Base-by-base conservation (phyloP, 2,888 invertebrate genomes). In the Scrobipalpa costella region DNA sequence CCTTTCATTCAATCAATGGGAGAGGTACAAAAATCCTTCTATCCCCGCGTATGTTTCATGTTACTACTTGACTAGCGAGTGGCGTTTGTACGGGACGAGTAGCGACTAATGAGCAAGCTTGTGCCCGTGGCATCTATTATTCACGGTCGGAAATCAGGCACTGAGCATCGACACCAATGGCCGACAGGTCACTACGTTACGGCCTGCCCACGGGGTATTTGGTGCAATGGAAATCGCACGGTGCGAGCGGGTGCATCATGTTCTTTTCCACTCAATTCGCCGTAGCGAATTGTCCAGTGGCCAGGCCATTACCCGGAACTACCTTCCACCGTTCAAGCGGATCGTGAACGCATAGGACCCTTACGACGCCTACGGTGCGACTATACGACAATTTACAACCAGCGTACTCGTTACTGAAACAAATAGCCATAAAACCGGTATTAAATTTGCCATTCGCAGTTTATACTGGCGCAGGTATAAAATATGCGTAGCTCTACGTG, bases 121-220 rank as follows among this genome's bases (percentile, higher is more conserved):
- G 68, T 70, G 66, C 67, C 66, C 67, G 63, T 68, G 68, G 66
- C 72, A 75, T 77, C 69, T 75, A 75, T 74, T 75, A 77, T 77
- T 76, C 77, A 79, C 73, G 73, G 73, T 70, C 68, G 71, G 68
- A 73, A 78, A 77, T 74, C 75, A 74, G 75, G 59, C 49, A 15
- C 34, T n/a, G 3, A 15, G 15, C 21, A 15, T 11, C n/a, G 11
- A 49, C 57, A 57, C 17, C 58, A 62, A 61, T 49, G 61, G 40
- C 34, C 57, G 34, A 17, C 50, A 27, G 40, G 17, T 27, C 27
- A 27, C 27, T 27, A 5, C 27, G 27, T 27, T 5, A 27, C 27
- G 5, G 27, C 27, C 27, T 27, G 27, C 2, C 27, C 27, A 27
- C 27, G 5, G 27, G 27, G 5, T 27, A 27, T 5, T 27, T 27